These are phyloP conservation scores for Drosophila mayri DNA, from an alignment of 1,140 invertebrate species.

Conservation along the genomic window DNA sequence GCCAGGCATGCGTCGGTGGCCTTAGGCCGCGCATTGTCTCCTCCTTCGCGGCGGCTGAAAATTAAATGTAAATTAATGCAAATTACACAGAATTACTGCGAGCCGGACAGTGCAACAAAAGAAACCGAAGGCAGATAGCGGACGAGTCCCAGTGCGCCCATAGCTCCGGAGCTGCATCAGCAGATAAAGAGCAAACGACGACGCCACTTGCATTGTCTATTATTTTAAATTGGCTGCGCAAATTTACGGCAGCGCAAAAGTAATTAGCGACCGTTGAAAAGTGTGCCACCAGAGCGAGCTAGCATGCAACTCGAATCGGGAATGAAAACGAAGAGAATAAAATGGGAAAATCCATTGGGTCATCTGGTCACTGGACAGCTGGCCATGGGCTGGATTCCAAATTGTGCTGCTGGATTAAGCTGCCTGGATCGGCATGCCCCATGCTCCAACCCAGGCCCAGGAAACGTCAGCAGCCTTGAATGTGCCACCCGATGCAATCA, in stretches of 20 bases:
- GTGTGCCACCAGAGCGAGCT: slow-evolving; percentile 43
- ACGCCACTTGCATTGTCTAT: slow-evolving; percentile 69
- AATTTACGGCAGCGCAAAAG: slow-evolving; percentile 78
- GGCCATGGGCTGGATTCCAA: not conserved
- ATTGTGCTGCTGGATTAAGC: not conserved
- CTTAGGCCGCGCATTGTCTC: slow-evolving; percentile 52
- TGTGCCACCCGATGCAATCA: slow-evolving; percentile 41
- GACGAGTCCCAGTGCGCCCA: slow-evolving; percentile 33
- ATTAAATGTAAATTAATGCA: slow-evolving; percentile 83
- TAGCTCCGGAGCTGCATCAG: slow-evolving; percentile 50
- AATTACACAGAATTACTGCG: slow-evolving; percentile 75
- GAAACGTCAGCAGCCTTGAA: slow-evolving; percentile 13
- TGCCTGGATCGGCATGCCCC: not conserved
- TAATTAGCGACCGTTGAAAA: slow-evolving; percentile 73
- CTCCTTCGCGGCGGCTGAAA: slow-evolving; percentile 38
- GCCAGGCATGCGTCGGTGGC: slow-evolving; percentile 56
- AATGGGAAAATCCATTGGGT: slow-evolving; percentile 21
- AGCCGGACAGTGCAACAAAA: slow-evolving; percentile 59
- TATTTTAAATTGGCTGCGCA: slow-evolving; percentile 80
- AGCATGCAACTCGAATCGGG: slow-evolving; percentile 23
- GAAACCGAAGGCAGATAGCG: slow-evolving; percentile 19
- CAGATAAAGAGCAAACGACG: slow-evolving; percentile 66
- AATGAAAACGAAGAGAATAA: slow-evolving; percentile 11
- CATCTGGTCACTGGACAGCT: slow-evolving; percentile 12
- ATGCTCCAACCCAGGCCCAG: not conserved